Evolutionary conservation across 2,888 invertebrate genomes (phyloP).

Genomic region (Pristionchus entomophagus): DNA sequence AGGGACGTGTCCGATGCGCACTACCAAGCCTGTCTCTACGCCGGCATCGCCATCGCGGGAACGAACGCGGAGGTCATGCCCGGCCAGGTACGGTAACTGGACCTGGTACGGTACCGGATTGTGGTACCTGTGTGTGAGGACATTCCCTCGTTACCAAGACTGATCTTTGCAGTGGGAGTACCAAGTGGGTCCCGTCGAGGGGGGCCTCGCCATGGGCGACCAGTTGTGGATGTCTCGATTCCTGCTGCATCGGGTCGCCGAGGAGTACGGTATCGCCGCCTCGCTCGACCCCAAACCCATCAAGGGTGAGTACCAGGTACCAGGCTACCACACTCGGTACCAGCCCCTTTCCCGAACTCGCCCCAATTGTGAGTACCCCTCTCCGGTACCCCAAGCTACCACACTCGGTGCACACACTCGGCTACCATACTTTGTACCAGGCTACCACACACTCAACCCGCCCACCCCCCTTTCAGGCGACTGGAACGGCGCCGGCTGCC

Average conservation of each 20-base stretch:
- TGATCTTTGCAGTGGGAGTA: slow-evolving; percentile 70
- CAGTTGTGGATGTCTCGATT: slow-evolving; percentile 79
- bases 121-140: too few relatives aligned
- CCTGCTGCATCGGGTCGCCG: slow-evolving; percentile 79
- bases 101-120: too few relatives aligned
- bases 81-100: slow-evolving; percentile 62
- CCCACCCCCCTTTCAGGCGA: slow-evolving; percentile 80
- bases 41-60: slow-evolving; percentile 92
- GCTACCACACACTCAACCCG: too few relatives aligned
- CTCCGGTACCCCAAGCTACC: too few relatives aligned
- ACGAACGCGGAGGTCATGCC: slow-evolving; percentile 91
- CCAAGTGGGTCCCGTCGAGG: slow-evolving; percentile 79
- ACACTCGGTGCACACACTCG: too few relatives aligned
- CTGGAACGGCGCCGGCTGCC: slow-evolving; percentile 97
- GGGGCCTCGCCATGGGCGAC: slow-evolving; percentile 79
- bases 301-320: slow-evolving; percentile 80
- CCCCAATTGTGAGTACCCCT: too few relatives aligned
- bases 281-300: slow-evolving; percentile 79
- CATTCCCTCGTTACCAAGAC: too few relatives aligned
- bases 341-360: slow-evolving; percentile 79
- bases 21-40: slow-evolving; percentile 92
- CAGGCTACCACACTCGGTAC: slow-evolving; percentile 91
- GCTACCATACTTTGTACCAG: too few relatives aligned
- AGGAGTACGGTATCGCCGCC: slow-evolving; percentile 79
- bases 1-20: slow-evolving; percentile 97